These are phyloP conservation scores for Sigmodon hispidus DNA, from an alignment of 2,113 vertebrate genomes.

Conservation along the genomic window DNA sequence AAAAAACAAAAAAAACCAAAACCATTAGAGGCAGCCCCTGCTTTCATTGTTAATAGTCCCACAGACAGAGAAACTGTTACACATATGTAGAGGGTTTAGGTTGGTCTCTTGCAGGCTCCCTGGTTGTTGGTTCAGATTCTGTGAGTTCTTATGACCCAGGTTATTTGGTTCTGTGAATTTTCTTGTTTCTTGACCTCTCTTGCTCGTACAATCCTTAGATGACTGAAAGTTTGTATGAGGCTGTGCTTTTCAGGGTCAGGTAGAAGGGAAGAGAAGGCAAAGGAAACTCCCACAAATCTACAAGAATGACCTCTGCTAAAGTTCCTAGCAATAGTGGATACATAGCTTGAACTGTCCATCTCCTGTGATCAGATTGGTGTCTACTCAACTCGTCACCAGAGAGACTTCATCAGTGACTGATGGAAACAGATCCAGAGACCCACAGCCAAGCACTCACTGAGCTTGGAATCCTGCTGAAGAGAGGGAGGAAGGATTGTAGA, in stretches of 20 bases:
- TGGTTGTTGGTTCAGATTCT: background rate
- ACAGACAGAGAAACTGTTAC: background rate
- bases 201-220: background rate
- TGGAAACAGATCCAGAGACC: background rate
- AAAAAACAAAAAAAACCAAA: too few species aligned
- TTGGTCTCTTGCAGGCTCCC: background rate
- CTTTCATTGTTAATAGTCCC: background rate
- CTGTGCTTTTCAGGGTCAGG: background rate
- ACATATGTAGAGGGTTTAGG: background rate
- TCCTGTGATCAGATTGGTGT: background rate
- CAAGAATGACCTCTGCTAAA: background rate
- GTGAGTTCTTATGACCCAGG: background rate
- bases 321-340: background rate
- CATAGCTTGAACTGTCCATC: background rate
- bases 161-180: background rate
- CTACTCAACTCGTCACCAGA: background rate
- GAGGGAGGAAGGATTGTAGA: background rate
- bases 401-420: background rate
- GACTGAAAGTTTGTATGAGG: background rate
- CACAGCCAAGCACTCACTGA: background rate
- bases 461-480: background rate
- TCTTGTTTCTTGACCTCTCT: background rate
- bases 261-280: background rate
- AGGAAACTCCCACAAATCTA: background rate
- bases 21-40: background rate